Base-by-base conservation (phyloP, 2,888 invertebrate genomes). In the Drepana falcataria region DNA sequence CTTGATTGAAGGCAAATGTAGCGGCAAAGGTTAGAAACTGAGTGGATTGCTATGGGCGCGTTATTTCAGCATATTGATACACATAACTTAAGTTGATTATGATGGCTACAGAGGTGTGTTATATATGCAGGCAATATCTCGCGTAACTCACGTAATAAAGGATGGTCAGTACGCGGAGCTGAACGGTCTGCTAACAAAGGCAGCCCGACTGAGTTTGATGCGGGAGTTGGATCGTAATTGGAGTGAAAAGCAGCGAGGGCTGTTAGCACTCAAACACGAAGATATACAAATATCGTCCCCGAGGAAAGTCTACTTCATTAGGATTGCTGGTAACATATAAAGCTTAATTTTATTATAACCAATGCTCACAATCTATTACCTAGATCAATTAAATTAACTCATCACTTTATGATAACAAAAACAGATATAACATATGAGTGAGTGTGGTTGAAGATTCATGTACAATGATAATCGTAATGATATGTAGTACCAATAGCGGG, bases 261-360 rank as follows among this genome's bases (percentile, higher is more conserved):
- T 90, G 52, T 65, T 91, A 48, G 75, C 83, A 1, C 73, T 91
- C 1, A 69, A 75, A 3, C 71, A 75, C 5, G 80, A 83, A 2
- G 89, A 91, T 59, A 89, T 91, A 65, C 88, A 90, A 60, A 87
- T 91, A 64, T 83, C 87, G 9, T 83, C 88, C 1, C 90, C 91
- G 9, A 74, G 90, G 48, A 89, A 87, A 70, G 87, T 91, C 9
- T 86, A 91, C 67, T 91, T 91, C 59, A 90, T 91, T 53, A 79
- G 83, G 58, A 87, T 91, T 60, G 88, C 87, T 57, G 88, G 91
- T 89, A 68, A 41, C 69, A 64, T n/a, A 21, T 21, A 21, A 21
- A 44, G 0, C 35, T 47, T 53, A 35, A 51, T 41, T 52, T 49
- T 53, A 55, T 54, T 47, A 41, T 34, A 44, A 49, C 21, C 49